Evolutionary conservation across 2,113 vertebrate genomes (phyloP).

Genomic region (Myanophis thanlyinensis): DNA sequence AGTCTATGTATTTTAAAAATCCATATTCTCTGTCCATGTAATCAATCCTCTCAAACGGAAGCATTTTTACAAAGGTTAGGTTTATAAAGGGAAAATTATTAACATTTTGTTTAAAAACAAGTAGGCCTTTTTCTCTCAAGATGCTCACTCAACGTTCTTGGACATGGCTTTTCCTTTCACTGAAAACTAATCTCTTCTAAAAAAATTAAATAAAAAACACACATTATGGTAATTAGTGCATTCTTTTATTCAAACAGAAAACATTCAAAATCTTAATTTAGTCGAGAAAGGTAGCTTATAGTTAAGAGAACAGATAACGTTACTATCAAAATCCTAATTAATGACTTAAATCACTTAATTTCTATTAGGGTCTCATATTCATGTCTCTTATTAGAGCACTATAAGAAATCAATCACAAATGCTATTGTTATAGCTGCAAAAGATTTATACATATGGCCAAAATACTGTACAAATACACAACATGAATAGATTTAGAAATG

Average conservation of each 20-base stretch:
- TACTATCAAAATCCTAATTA: not conserved
- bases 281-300: not conserved
- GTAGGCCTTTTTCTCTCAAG: not conserved
- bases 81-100: not conserved
- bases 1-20: not conserved
- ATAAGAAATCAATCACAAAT: conserved; percentile 50
- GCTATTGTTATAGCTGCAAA: conserved; percentile 54
- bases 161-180: not conserved
- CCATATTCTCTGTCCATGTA: not conserved
- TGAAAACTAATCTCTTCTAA: not conserved
- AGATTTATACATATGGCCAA: not conserved
- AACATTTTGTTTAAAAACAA: not conserved
- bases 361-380: conserved; percentile 36
- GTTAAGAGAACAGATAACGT: not conserved
- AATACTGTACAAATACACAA: not conserved
- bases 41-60: not conserved
- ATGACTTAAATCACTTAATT: conserved; percentile 52
- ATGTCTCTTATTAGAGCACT: conserved; percentile 47
- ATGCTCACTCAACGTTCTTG: not conserved
- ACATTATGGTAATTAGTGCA: not conserved
- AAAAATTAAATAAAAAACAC: not conserved
- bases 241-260: not conserved
- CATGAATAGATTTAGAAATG: not conserved
- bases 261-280: not conserved
- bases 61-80: not conserved